Percentiles rank a stretch among this genome's conserved stretches.
phyloP scores from a whole-genome alignment of 2,797 vertebrate species.

The Fistularia tabacaria region DNA sequence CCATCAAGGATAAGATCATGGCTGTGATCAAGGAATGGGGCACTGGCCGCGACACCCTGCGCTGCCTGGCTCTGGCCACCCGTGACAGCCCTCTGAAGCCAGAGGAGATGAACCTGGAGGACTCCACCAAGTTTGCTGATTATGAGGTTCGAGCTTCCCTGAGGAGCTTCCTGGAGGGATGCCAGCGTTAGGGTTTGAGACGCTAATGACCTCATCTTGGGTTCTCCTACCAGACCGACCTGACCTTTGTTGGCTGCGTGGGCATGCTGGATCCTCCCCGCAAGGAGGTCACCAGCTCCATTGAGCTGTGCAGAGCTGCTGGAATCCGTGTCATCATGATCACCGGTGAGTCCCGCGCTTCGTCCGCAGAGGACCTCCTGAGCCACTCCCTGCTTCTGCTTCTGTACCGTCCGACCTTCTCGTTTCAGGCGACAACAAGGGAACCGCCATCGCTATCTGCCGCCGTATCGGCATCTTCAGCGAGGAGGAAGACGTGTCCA shows the following conservation, averaged over 20 bases:
- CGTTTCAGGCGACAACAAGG: constrained; percentile 87
- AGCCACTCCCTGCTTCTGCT: no score
- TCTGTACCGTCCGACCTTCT: background rate
- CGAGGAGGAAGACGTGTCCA: constrained; percentile 82
- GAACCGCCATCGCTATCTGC: constrained; percentile 94
- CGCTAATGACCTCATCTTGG: background rate
- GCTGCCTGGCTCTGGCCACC: constrained; percentile 91
- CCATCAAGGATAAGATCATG: constrained; percentile 87
- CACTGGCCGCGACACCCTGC: constrained; percentile 88
- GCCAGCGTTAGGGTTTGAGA: no score
- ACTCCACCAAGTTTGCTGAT: constrained; percentile 83
- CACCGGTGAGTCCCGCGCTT: constrained; percentile 72
- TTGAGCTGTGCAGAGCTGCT: constrained; percentile 82
- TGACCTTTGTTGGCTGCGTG: constrained; percentile 91
- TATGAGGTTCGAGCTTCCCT: constrained; percentile 81
- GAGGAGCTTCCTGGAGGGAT: background rate
- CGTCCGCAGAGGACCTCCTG: no score
- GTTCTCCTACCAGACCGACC: constrained; percentile 72
- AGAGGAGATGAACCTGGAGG: constrained; percentile 89
- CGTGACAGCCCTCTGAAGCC: constrained; percentile 83
- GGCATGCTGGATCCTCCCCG: constrained; percentile 95
- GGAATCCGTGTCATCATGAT: constrained; percentile 99
- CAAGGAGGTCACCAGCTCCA: constrained; percentile 87
- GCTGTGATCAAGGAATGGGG: constrained; percentile 89
- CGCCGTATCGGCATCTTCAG: constrained; percentile 91